Evolutionary conservation across 1,140 invertebrate genomes (phyloP), one percentile per base, ranked within the genome.

Genomic region (Aphis gossypii): DNA sequence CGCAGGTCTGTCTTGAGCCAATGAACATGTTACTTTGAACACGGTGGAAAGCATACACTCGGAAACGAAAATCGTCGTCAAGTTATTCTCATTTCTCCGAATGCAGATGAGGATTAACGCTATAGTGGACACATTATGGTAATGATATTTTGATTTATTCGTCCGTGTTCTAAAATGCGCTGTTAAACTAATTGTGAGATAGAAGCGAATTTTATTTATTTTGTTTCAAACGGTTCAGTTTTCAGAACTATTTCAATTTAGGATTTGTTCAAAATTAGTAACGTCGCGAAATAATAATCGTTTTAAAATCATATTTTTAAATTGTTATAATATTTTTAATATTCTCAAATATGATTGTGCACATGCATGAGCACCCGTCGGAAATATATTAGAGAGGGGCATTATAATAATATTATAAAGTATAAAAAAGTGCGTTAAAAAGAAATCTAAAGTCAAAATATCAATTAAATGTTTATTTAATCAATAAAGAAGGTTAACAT

Each of bases 1-100:
- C n/a, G 60, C 14, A 76, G 30, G n/a, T 14, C 60, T 76, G 60
- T 76, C 60, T 6, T n/a, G 14, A 76, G 30, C 18, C 60, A 76
- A 76, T 76, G 60, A n/a, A n/a, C 60, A 76, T 76, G n/a, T 76
- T 76, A 76, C 60, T 76, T 76, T 76, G 60, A n/a, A 35, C 60
- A 76, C n/a, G 30, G 6, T 30, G n/a, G 30, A n/a, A 76, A 3
- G 30, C 60, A 76, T 76, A 30, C 23, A 30, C 11, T 76, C 18
- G 30, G 30, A 76, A 35, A 76, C 30, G 60, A 76, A 68, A 68
- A 76, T 76, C n/a, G n/a, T 76, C n/a, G 30, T n/a, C 60, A n/a
- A 76, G 60, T n/a, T n/a, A 76, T 76, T 18, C 35, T 35, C 35
- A 35, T 35, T 35, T 35, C 60, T n/a, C n/a, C 30, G 0, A 76